Conservation (phyloP, 2,888 invertebrate species). For the Dynastes maya region DNA sequence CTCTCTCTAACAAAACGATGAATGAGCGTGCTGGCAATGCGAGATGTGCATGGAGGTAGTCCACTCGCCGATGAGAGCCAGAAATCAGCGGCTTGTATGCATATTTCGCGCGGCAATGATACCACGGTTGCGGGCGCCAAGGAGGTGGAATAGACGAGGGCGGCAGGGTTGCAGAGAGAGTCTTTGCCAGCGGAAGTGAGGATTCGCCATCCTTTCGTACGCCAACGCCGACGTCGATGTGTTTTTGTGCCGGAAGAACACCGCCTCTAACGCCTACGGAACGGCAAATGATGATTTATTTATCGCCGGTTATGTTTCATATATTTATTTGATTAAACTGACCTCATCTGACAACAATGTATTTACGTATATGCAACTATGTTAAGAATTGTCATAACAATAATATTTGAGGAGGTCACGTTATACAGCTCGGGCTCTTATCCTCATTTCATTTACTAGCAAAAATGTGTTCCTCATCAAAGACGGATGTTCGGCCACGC, state of each 20-base stretch:
- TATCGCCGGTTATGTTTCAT: too few relatives aligned
- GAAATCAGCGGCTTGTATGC: background rate
- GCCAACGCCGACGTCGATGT: conserved; percentile 10
- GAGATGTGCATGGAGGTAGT: background rate
- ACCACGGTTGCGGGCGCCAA: background rate
- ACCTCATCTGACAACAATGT: too few relatives aligned
- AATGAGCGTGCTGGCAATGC: conserved; percentile 58
- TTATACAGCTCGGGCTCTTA: too few relatives aligned
- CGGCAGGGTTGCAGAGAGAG: conserved; percentile 48
- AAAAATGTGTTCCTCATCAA: too few relatives aligned
- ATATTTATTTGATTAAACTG: too few relatives aligned
- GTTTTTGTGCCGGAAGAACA: conserved; percentile 14
- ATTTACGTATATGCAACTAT: too few relatives aligned
- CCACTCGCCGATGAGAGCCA: too few relatives aligned
- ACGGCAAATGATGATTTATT: conserved; percentile 1
- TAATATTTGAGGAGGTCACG: too few relatives aligned
- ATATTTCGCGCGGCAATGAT: conserved; percentile 33
- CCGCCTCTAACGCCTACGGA: conserved; percentile 28
- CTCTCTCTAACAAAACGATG: conserved; percentile 63
- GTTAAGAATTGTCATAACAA: too few relatives aligned
- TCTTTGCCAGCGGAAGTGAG: conserved; percentile 59
- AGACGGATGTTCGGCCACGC: too few relatives aligned
- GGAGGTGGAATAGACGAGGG: background rate
- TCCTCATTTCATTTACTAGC: too few relatives aligned
- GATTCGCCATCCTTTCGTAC: conserved; percentile 9